Base-by-base conservation (phyloP, 2,888 invertebrate species). In the Metacarcinus magister region DNA sequence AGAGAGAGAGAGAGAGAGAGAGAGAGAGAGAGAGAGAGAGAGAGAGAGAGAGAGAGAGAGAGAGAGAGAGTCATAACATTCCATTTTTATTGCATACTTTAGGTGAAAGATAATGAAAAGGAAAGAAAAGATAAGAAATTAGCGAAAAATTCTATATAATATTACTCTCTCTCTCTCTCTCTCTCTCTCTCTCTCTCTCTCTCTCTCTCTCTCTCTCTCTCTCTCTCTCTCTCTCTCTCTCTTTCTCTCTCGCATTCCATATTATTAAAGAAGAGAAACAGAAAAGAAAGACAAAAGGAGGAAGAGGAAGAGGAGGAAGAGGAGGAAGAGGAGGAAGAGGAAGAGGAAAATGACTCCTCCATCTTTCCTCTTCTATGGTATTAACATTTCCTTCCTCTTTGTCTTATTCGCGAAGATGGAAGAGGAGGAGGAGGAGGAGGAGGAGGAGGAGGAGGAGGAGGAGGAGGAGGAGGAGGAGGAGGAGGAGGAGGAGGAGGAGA, bases 21-120 rank as follows among this genome's bases (percentile, higher is more conserved):
- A 92, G 44, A 54, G 92, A 92, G 54, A 92, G 44, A 90, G 90
- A 90, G 90, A 90, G 90, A 90, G 90, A 44, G 90, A 92, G 92
- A 67, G 67, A 54, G 54, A 54, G 54, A 54, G 10, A 54, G 10
- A 2, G 10, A 10, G 10, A 54, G 54, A 54, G 54, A 54, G 10
- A 54, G 10, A 54, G 5, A 7, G 16, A 54, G 16, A 54, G 2
- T 7, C 8, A 54, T 2, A 2, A n/a, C n/a, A n/a, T n/a, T n/a
- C n/a, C n/a, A n/a, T 89, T 89, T 89, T 82, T 82, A 82, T 82
- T 82, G n/a, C 32, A 23, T 82, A 28, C 5, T 82, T 82, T 82
- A 19, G 7, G 87, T n/a, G n/a, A 54, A 54, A 54, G 5, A 54
- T 10, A 54, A 54, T 13, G 3, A 7, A 54, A 7, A 7, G 8